Percentiles rank a stretch among this genome's conserved stretches.
These are phyloP conservation scores for Mythimna lalbum DNA, from an alignment of 2,888 invertebrate species.

Conservation along the genomic window DNA sequence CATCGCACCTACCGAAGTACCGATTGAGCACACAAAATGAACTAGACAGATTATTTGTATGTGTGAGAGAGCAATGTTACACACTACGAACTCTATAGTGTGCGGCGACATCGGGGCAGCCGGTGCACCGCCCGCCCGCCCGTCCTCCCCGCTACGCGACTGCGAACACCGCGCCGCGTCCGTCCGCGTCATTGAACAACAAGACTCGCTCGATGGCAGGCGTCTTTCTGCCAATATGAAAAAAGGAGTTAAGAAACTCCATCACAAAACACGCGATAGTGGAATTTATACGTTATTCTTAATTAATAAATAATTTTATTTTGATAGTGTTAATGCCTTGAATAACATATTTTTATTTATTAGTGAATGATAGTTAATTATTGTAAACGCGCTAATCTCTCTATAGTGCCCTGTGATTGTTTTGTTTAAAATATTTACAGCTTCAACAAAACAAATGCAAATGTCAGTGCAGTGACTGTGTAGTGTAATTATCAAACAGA, in stretches of 20 bases:
- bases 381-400: constrained; percentile 85
- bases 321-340: constrained; percentile 88
- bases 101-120: constrained; percentile 89
- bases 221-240: constrained; percentile 90
- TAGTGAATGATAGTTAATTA: constrained; percentile 89
- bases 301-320: constrained; percentile 88
- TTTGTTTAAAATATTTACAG: constrained; percentile 84
- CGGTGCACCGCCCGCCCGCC: constrained; percentile 88
- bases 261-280: constrained; percentile 88
- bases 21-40: constrained; percentile 85
- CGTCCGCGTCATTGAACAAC: constrained; percentile 90
- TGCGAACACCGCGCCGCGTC: constrained; percentile 86
- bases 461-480: constrained; percentile 86
- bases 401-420: constrained; percentile 88
- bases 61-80: constrained; percentile 77
- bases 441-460: constrained; percentile 76
- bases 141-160: constrained; percentile 88
- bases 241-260: constrained; percentile 87
- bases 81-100: constrained; percentile 76
- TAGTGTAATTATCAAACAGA: constrained; percentile 76
- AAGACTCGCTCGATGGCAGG: constrained; percentile 90
- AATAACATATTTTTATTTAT: constrained; percentile 88
- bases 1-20: constrained; percentile 77
- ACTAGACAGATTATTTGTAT: constrained; percentile 84
- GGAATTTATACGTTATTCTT: constrained; percentile 87